Base-by-base conservation (phyloP, 2,113 vertebrate species). In the Theristicus caerulescens region DNA sequence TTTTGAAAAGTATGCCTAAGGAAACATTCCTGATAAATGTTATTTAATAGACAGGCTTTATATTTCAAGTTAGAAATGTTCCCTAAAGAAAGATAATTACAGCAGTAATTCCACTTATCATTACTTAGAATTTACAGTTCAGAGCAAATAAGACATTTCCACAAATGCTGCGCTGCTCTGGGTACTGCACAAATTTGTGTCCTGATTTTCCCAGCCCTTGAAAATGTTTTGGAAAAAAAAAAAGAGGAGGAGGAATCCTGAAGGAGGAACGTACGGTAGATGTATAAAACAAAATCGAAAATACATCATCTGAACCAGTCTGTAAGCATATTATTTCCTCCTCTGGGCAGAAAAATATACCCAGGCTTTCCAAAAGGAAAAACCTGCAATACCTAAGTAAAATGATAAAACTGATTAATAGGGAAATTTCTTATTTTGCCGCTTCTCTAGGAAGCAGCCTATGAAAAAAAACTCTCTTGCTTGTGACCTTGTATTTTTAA, bases 31-130 rank as follows among this genome's bases (percentile, higher is more conserved):
- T 95, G 79, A 95, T 88, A 86, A 94, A 95, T 62, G 94, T 58
- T 91, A 95, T 73, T 93, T 97, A 94, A 95, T 66, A 96, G 93
- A 59, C 67, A 91, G 78, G 87, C 78, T 91, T 95, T 93, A 88
- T 82, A 96, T 90, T 96, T 95, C 82, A 90, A 93, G 79, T 90
- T 62, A 83, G 55, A 97, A 95, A 91, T 21, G 44, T 66, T 96
- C 89, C 91, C 95, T 59, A 55, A 90, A 97, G 84, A 85, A 96
- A 91, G 74, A 88, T 83, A 95, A 96, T 96, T 96, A 86, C 87
- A 81, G 93, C 74, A 82, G 62, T 89, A 95, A 95, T 94, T 95
- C 90, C 83, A 94, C 49, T 94, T 94, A 82, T 82, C 93, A 79
- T 86, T 95, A 94, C 78, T 96, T 86, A 88, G 79, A 93, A 91